Evolutionary conservation across 2,113 vertebrate species (phyloP), one percentile per base, ranked within the genome.

Genomic region (Phylloscopus trochiloides): DNA sequence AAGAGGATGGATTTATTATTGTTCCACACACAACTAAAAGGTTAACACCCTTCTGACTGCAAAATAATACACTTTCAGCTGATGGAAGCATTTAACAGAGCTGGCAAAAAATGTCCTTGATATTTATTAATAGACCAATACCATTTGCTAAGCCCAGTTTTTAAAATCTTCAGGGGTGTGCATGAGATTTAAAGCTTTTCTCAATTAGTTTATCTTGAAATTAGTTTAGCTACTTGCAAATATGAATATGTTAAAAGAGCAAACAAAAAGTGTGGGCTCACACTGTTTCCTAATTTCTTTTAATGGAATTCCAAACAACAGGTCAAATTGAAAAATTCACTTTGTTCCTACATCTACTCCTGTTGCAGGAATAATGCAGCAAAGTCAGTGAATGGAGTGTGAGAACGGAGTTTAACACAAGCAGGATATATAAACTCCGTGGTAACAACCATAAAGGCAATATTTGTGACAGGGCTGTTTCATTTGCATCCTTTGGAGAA

Each of bases 1-100:
- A 92, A 96, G 73, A 72, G 85, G 83, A 91, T 75, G 71, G 92
- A 97, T 97, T 97, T 97, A 97, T 96, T 93, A 57, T 94, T 96
- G 54, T 89, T 96, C 80, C 48, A 34, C 70, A n/a, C 72, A 90
- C 61, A 55, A 52, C 79, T 91, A 57, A 97, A 96, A 97, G 90
- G 93, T 96, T 96, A 92, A 91, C 47, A 55, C 42, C 50, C 67
- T 88, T 76, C 84, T 94, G 78, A 91, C 78, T 95, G 65, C 73
- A 92, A 85, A 95, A 91, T 79, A 96, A 90, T 72, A 72, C 75
- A 72, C 86, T 91, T 93, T 38, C 66, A 70, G 51, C 67, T 96
- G 91, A 96, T 93, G 71, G 91, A 29, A 78, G 28, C 29, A 47
- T 81, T 94, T 96, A 92, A 66, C 52, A 89, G 54, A 89, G 48